Percentiles rank a stretch among this genome's conserved stretches.
Evolutionary conservation across 2,113 vertebrate genomes (phyloP).

Genomic region (Oreochromis tanganicae): DNA sequence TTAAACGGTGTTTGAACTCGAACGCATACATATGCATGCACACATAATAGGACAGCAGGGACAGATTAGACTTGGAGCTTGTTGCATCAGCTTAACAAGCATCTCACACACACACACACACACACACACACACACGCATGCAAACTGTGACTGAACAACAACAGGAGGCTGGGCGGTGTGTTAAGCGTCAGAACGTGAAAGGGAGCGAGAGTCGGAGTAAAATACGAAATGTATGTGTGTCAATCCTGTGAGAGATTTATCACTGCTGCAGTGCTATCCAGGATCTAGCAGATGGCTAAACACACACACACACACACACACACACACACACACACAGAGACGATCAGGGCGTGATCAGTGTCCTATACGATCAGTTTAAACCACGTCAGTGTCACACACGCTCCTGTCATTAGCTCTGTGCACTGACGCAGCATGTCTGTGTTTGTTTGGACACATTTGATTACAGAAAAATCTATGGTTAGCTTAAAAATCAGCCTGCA

Average conservation of each 20-base stretch:
- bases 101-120: neutral
- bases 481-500: neutral
- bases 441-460: neutral
- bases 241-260: conserved; percentile 49
- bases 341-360: neutral
- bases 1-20: neutral
- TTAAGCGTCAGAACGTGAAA: neutral
- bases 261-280: neutral
- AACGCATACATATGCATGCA: neutral
- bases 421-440: neutral
- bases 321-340: neutral
- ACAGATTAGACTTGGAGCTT: conserved; percentile 13
- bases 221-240: conserved; percentile 3
- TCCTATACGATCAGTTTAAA: conserved; percentile 12
- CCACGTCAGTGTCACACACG: conserved; percentile 8
- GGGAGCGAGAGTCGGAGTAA: neutral
- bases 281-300: conserved; percentile 42
- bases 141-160: neutral
- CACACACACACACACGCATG: neutral
- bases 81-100: conserved; percentile 6
- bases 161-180: neutral
- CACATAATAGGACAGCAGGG: conserved; percentile 4
- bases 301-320: neutral
- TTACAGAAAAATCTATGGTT: neutral
- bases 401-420: neutral